Evolutionary conservation across 2,888 invertebrate genomes (phyloP).

Genomic region (Tachina grossa): DNA sequence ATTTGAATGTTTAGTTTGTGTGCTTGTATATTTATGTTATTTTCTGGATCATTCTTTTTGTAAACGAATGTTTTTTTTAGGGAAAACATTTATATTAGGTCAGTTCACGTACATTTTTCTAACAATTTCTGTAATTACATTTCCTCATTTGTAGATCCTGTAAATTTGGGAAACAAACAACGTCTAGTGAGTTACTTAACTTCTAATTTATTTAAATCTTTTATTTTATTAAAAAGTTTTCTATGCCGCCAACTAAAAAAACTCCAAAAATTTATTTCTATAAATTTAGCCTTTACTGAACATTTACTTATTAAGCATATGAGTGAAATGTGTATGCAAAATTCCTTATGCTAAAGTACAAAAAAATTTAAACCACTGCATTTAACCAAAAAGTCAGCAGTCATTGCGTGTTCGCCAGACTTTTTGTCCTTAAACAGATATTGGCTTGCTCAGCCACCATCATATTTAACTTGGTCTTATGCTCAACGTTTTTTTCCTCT

Average conservation of each 20-base stretch:
- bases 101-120: too few species aligned
- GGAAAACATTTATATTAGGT: too few species aligned
- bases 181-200: too few species aligned
- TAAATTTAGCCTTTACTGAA: not conserved
- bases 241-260: not conserved
- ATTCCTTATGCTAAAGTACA: constrained; percentile 13
- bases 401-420: constrained; percentile 51
- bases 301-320: not conserved
- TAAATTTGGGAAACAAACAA: too few species aligned
- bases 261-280: constrained; percentile 19
- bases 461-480: constrained; percentile 42
- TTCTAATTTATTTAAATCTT: too few species aligned
- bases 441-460: constrained; percentile 54
- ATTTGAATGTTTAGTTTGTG: too few species aligned
- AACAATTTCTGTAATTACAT: too few species aligned
- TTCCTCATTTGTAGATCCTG: too few species aligned
- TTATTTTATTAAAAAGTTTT: not conserved
- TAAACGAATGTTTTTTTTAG: too few species aligned
- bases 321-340: constrained; percentile 5
- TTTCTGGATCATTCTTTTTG: too few species aligned
- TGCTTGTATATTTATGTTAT: too few species aligned
- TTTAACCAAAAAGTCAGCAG: constrained; percentile 61
- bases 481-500: constrained; percentile 3
- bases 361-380: constrained; percentile 51
- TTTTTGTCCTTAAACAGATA: constrained; percentile 56